A percentile compares a stretch with the other conserved stretches of the same genome.
Conservation (phyloP, 2,797 vertebrate species). For the Mareca strepera region DNA sequence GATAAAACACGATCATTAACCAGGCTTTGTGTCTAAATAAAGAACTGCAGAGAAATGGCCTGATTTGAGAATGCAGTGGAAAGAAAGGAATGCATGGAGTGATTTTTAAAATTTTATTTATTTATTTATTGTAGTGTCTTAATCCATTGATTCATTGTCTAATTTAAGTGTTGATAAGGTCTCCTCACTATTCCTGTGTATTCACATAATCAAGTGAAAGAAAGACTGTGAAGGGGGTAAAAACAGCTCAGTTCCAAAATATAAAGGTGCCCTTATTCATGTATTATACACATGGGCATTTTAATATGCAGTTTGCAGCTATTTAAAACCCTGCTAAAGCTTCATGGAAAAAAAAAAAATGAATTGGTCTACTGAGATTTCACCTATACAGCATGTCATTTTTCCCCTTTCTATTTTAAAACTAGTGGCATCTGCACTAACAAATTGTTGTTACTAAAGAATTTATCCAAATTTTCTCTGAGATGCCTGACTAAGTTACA, state of each 20-base stretch:
- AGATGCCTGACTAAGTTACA: background rate
- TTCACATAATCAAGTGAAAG: conserved; percentile 54
- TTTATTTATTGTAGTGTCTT: background rate
- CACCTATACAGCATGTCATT: background rate
- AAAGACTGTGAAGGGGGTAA: conserved; percentile 1
- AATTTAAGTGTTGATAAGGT: conserved; percentile 41
- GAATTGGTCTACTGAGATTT: conserved; percentile 18
- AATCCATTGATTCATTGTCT: background rate
- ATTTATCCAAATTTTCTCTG: background rate
- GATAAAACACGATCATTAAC: conserved; percentile 63
- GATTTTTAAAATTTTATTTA: background rate
- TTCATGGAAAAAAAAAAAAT: conserved; percentile 32
- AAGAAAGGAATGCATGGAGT: background rate
- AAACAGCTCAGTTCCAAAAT: conserved; percentile 58
- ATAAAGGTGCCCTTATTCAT: conserved; percentile 69
- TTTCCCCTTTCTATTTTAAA: background rate
- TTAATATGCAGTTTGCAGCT: conserved; percentile 55
- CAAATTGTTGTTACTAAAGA: background rate
- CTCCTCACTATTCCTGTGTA: conserved; percentile 30
- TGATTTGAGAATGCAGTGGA: conserved; percentile 51
- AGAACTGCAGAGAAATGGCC: conserved; percentile 65
- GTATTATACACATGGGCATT: conserved; percentile 47
- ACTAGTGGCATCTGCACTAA: background rate
- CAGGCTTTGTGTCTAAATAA: conserved; percentile 45
- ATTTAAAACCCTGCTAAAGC: conserved; percentile 61